Evolutionary conservation across 2,888 invertebrate genomes (phyloP).

Genomic region (Atherix ibis): DNA sequence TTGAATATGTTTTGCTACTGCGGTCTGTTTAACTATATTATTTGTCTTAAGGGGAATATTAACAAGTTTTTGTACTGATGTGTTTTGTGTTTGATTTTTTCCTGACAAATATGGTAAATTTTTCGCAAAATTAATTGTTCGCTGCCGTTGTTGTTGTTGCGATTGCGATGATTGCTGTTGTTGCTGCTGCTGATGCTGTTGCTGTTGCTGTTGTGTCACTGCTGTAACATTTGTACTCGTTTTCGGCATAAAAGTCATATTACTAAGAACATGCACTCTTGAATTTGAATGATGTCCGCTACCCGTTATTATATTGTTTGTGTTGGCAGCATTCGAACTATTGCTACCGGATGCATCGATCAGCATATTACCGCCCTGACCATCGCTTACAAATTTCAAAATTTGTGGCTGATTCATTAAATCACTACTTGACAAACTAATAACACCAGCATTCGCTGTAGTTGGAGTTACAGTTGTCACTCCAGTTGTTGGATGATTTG

Average conservation of each 20-base stretch:
- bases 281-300: conserved; percentile 15
- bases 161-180: too few species aligned
- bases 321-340: background rate
- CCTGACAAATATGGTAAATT: conserved; percentile 24
- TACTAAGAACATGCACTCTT: conserved; percentile 27
- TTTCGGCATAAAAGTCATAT: conserved; percentile 26
- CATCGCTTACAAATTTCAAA: conserved; percentile 29
- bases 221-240: too few species aligned
- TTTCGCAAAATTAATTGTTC: conserved; percentile 23
- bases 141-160: too few species aligned
- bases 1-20: conserved; percentile 7
- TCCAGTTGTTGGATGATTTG: conserved; percentile 1
- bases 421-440: conserved; percentile 17
- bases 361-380: conserved; percentile 28
- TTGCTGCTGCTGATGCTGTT: conserved; percentile 8
- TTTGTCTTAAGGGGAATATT: conserved; percentile 11
- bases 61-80: conserved; percentile 10
- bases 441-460: conserved; percentile 11
- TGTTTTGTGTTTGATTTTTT: conserved; percentile 2
- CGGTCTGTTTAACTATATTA: conserved; percentile 7
- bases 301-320: background rate
- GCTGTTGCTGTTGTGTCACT: conserved; percentile 6
- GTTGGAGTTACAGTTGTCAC: conserved; percentile 10
- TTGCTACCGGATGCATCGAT: conserved; percentile 22
- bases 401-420: conserved; percentile 27